phyloP scores from a whole-genome alignment of 2,113 vertebrate species.

The Pteropus alecto region DNA sequence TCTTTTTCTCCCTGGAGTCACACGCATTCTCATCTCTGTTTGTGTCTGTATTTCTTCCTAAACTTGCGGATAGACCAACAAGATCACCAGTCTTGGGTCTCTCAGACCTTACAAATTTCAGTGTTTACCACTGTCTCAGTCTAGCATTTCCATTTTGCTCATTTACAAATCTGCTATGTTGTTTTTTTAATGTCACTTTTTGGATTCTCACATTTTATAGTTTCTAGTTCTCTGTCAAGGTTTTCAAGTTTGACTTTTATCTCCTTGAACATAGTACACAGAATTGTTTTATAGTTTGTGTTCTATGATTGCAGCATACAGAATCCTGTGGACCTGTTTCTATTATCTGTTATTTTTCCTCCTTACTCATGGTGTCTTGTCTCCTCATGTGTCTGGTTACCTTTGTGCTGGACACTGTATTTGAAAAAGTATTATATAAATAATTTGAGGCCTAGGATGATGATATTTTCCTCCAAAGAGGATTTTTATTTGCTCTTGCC shows the following conservation, averaged over 20 bases:
- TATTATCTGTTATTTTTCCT: background rate
- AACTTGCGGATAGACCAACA: background rate
- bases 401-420: background rate
- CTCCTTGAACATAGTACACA: background rate
- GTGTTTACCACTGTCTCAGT: background rate
- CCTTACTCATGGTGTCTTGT: background rate
- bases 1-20: background rate
- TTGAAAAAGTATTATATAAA: background rate
- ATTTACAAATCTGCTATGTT: background rate
- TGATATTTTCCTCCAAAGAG: background rate
- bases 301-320: background rate
- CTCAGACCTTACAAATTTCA: conserved; percentile 32
- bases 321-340: background rate
- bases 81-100: background rate
- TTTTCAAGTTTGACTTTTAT: conserved; percentile 30
- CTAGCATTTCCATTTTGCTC: conserved; percentile 20
- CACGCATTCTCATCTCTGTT: background rate
- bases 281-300: conserved; percentile 8
- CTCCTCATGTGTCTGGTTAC: background rate
- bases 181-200: background rate
- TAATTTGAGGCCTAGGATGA: background rate
- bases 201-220: background rate
- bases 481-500: background rate
- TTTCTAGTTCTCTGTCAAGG: conserved; percentile 1
- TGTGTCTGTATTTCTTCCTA: background rate